Evolutionary conservation across 2,797 vertebrate genomes (phyloP), one percentile per base, ranked within the genome.

Genomic region (Botia kubotai): DNA sequence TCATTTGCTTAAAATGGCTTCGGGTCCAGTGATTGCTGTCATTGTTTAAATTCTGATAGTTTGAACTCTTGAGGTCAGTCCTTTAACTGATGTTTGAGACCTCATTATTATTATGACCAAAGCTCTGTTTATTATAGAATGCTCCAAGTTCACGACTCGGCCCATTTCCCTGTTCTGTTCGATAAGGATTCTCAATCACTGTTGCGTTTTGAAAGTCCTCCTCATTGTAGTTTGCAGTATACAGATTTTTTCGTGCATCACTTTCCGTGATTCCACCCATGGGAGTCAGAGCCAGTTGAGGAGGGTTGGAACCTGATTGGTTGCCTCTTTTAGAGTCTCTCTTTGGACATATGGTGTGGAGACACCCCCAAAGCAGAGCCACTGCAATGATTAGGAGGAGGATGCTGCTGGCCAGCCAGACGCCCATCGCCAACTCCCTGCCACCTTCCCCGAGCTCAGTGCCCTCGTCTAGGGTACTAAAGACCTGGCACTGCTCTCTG

Each of bases 351-450:
- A 92, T 87, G 71, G 94, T 89, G 79, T 93, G 94, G 57, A 96
- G 87, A 82, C 95, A 96, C 12, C 95, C 93, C 12, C 96, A 96
- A 78, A 97, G 78, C 81, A 97, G 90, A 63, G 95, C 82, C 1
- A 91, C 89, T 0, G 93, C 90, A 0, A 96, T 95, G 82, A 95
- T 85, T 82, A 96, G 92, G 13, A 97, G 94, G 80, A 97, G 86
- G 21, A 95, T 6, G 12, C 94, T 95, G 90, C 96, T 96, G 81
- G 95, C 94, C 86, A 97, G 89, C 96, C 96, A 97, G 71, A 96
- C 94, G 1, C 93, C 95, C 89, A 95, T 89, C 0, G 94, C 95
- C 16, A 96, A 87, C 81, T 96, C 96, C 85, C 95, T 95, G 86
- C 95, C 92, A 0, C 88, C 89, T 85, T 91, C 93, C 0, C 62